phyloP scores from a whole-genome alignment of 1,140 invertebrate genomes.

The Trichonephila clavata region DNA sequence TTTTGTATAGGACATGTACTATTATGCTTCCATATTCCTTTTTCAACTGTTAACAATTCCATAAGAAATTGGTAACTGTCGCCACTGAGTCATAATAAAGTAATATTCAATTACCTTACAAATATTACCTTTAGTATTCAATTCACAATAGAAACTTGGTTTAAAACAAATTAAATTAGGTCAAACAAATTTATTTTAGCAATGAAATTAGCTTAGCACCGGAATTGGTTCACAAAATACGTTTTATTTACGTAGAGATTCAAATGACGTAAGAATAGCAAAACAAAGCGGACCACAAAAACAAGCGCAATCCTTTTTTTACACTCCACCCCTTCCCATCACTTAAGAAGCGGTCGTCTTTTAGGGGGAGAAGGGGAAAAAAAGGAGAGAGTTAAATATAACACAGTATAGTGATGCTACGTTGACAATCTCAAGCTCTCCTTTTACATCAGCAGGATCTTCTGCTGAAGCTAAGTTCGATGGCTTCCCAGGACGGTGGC shows the following conservation, averaged over 20 bases:
- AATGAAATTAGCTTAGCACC: too few relatives aligned
- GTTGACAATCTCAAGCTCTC: neutral
- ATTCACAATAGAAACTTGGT: too few relatives aligned
- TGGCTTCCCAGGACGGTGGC: neutral
- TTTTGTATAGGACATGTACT: too few relatives aligned
- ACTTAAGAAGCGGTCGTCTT: neutral
- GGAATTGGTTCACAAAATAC: too few relatives aligned
- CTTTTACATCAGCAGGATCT: neutral
- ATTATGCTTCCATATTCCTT: too few relatives aligned
- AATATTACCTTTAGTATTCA: too few relatives aligned
- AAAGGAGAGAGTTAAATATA: neutral
- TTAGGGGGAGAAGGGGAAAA: neutral
- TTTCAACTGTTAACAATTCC: too few relatives aligned
- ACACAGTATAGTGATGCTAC: neutral
- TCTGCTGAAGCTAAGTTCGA: conserved; percentile 2
- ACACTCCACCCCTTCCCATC: neutral
- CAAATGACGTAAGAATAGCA: neutral
- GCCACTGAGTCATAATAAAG: too few relatives aligned
- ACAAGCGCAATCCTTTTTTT: neutral
- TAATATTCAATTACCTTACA: too few relatives aligned
- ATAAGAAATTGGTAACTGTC: too few relatives aligned
- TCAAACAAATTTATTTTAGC: too few relatives aligned
- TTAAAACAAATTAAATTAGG: too few relatives aligned
- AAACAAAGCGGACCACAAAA: conserved; percentile 1
- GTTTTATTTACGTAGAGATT: neutral